Evolutionary conservation across 1,140 invertebrate species (phyloP).

Genomic region (Zaprionus davidi): DNA sequence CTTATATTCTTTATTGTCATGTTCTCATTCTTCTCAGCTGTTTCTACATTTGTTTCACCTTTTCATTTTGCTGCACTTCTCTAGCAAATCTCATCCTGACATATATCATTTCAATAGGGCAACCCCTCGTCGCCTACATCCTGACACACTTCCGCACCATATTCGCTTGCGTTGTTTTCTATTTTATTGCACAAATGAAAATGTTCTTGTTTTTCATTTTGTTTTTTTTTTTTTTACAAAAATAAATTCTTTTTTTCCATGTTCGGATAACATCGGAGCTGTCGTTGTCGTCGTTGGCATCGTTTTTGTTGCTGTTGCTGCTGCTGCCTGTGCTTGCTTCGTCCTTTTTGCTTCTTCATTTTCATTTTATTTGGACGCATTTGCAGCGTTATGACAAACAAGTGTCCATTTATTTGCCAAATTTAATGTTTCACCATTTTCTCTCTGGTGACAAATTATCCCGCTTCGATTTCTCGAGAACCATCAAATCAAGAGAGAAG

Average conservation of each 20-base stretch:
- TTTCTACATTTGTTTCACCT: not conserved
- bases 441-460: constrained; percentile 76
- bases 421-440: constrained; percentile 82
- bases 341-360: constrained; percentile 54
- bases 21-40: not conserved
- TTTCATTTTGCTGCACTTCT: not conserved
- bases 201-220: constrained; percentile 82
- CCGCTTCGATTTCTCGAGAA: constrained; percentile 76
- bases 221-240: constrained; percentile 64
- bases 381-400: constrained; percentile 83
- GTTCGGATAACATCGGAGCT: constrained; percentile 68
- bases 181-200: constrained; percentile 81
- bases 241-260: constrained; percentile 39
- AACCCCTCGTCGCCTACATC: constrained; percentile 1
- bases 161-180: constrained; percentile 69
- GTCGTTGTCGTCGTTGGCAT: constrained; percentile 25
- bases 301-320: constrained; percentile 16
- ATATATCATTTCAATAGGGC: not conserved
- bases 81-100: not conserved
- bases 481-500: constrained; percentile 39
- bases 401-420: constrained; percentile 82
- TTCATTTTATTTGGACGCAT: constrained; percentile 74
- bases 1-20: not conserved
- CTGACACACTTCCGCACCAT: constrained; percentile 17
- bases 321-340: constrained; percentile 32